Base-by-base conservation (phyloP, 1,140 invertebrate species). In the Drosophila obscura region DNA sequence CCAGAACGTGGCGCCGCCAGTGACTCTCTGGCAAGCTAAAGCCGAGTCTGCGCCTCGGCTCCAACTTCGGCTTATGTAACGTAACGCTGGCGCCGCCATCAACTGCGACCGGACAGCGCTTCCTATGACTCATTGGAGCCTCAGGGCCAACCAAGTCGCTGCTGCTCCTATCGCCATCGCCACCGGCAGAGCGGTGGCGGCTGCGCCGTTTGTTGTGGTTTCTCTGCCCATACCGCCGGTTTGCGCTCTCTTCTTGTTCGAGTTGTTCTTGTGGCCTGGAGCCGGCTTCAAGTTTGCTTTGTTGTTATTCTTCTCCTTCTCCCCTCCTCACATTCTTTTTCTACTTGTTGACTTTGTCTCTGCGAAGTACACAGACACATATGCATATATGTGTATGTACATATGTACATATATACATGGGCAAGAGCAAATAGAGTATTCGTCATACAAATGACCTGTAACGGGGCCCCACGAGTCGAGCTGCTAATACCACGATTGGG, bases 131-230 rank as follows among this genome's bases (percentile, higher is more conserved):
- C 80, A 83, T 52, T 51, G 44, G 35, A 59, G 57, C 63, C 59
- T 53, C 72, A 82, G 71, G 75, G 64, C 60, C 77, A 65, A 49
- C 31, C 9, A 11, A 11, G 31, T 11, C 31, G 62, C 53, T 68
- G 43, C 63, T 65, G 28, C 44, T 51, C 46, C 41, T 13, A 11
- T 50, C 28, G 41, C 57, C 2, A 11, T 50, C 28, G 41, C 57
- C 2, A 26, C 16, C 28, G 57, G 46, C 44, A 26, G 55, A 50
- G 61, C 55, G 44, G 76, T 44, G 45, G 72, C 78, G 79, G 48
- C 79, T 74, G 79, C 78, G 79, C 66, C 58, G 75, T 83, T 83
- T 83, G 75, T 83, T 83, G 80, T 83, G 80, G 80, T 83, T 83
- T 83, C 68, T 61, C 48, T 49, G 45, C 44, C 11, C 26, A 24